A percentile compares a stretch with the other conserved stretches of the same genome.
phyloP scores from a whole-genome alignment of 2,888 invertebrate species.

The Mesorhabditis sp. region DNA sequence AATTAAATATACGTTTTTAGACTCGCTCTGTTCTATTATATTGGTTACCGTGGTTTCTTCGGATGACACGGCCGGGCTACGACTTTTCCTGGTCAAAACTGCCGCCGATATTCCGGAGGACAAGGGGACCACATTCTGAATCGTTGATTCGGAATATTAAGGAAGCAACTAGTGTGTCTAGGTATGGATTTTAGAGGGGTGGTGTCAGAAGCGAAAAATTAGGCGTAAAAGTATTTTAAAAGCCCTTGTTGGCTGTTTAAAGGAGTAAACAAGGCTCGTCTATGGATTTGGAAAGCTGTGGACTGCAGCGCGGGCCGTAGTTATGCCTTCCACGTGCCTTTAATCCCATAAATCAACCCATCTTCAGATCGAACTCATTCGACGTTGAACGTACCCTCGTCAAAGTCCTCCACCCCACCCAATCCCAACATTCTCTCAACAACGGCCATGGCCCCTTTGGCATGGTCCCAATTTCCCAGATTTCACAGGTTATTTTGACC shows the following conservation, averaged over 20 bases:
- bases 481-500: constrained; percentile 14
- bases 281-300: too few relatives aligned
- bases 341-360: too few relatives aligned
- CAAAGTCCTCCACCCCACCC: constrained; percentile 2
- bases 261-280: too few relatives aligned
- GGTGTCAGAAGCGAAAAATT: too few relatives aligned
- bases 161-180: constrained; percentile 19
- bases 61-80: constrained; percentile 56
- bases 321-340: too few relatives aligned
- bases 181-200: neutral
- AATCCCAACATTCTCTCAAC: neutral
- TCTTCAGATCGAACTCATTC: constrained; percentile 36
- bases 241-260: too few relatives aligned
- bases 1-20: constrained; percentile 25
- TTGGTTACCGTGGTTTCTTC: constrained; percentile 56
- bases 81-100: constrained; percentile 45
- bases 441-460: neutral
- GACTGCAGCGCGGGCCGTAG: too few relatives aligned
- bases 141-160: constrained; percentile 54
- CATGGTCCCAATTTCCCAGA: constrained; percentile 16
- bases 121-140: constrained; percentile 53
- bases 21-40: constrained; percentile 52
- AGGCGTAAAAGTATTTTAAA: too few relatives aligned
- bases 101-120: constrained; percentile 47
- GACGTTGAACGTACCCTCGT: constrained; percentile 36